Base-by-base conservation (phyloP, 2,888 invertebrate species). In the Pocota personata region DNA sequence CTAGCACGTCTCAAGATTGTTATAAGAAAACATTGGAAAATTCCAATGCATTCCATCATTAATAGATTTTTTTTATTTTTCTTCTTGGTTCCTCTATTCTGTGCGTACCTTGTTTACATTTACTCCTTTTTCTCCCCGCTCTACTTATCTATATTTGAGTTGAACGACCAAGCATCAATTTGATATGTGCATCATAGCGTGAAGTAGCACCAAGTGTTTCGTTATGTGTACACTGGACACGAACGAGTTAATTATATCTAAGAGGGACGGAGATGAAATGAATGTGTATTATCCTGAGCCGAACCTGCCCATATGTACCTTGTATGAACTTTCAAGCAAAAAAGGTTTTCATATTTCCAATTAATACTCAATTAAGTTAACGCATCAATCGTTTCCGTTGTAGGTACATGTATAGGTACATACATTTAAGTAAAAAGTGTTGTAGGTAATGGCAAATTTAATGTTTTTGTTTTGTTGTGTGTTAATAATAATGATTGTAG, bases 151-250 rank as follows among this genome's bases (percentile, higher is more conserved):
- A 16, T 32, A 21, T 14, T 8, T 1, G 50, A 19, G 73, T 73
- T 73, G 73, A 73, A 73, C 30, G 73, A 73, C 73, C 73, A 73
- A 19, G n/a, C 37, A 48, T 27, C 72, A 35, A 37, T 60, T 48
- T 37, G 27, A 62, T 58, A 50, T 50, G 72, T 73, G 60, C 62
- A 73, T 40, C 52, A 30, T 12, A 60, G 52, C 62, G 73, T 62
- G 37, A 48, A 50, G 46, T 21, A 48, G 21, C 58, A 35, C 35
- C 57, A 58, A 58, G 72, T 72, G 24, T 12, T 58, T 24, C 46
- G 35, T n/a, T 37, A 19, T 57, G 27, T 60, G 60, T 24, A 60
- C 1, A 40, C 62, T 66, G 66, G 66, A 50, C 50, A 50, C 35
- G 50, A 30, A 64, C 27, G 6, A 30, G 46, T 46, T 32, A 14